Conservation (phyloP, 2,888 invertebrate genomes). For the Plutella xylostella region DNA sequence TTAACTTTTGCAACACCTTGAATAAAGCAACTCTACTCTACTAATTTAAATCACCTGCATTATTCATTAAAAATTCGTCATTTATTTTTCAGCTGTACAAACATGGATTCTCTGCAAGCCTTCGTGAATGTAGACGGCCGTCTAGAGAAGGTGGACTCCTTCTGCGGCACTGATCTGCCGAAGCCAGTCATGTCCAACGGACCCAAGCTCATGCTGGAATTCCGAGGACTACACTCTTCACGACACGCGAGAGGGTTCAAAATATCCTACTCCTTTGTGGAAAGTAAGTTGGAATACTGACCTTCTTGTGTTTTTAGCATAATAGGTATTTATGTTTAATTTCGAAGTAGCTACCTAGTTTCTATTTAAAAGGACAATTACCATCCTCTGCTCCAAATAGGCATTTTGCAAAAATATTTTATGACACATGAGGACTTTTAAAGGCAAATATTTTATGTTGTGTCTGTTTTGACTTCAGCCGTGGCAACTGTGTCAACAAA, state of each 20-base stretch:
- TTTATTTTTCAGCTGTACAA: conserved; percentile 75
- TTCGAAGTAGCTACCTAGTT: too few species aligned
- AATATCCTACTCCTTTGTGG: conserved; percentile 88
- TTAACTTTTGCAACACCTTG: too few species aligned
- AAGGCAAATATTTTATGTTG: too few species aligned
- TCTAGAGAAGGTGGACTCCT: conserved; percentile 87
- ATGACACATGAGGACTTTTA: too few species aligned
- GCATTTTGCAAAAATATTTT: too few species aligned
- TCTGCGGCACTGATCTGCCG: conserved; percentile 86
- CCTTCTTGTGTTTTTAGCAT: too few species aligned
- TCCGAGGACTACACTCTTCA: conserved; percentile 82
- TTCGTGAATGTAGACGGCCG: conserved; percentile 86
- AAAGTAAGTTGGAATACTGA: conserved; percentile 85
- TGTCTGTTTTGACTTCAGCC: too few species aligned
- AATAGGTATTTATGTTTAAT: too few species aligned
- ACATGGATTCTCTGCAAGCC: conserved; percentile 82
- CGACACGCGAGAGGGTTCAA: conserved; percentile 87
- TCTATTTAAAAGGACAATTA: too few species aligned
- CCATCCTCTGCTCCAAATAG: too few species aligned
- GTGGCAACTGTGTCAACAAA: too few species aligned
- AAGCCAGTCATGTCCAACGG: conserved; percentile 95
- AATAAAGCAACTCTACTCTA: too few species aligned
- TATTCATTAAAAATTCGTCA: background rate
- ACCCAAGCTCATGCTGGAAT: conserved; percentile 86
- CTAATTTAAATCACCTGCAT: background rate